A percentile compares a stretch with the other conserved stretches of the same genome.
These are phyloP conservation scores for Tipula confusa DNA, from an alignment of 2,888 invertebrate genomes.

Conservation along the genomic window DNA sequence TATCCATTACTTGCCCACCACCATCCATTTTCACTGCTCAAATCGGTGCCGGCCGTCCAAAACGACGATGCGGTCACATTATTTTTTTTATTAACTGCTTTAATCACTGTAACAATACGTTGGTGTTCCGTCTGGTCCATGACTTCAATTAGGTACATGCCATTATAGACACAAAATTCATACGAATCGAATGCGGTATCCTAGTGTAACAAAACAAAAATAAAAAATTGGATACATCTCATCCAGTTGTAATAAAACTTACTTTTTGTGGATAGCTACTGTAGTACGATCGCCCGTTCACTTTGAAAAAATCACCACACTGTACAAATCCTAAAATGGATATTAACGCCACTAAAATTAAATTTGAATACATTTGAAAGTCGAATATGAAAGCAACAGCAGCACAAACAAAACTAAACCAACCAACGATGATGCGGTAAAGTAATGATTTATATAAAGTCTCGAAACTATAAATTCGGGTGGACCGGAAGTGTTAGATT, in stretches of 20 bases:
- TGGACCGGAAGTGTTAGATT: not conserved
- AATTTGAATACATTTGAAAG: not conserved
- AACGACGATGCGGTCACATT: not conserved
- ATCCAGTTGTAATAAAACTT: too few relatives aligned
- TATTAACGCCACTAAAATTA: not conserved
- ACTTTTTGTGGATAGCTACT: not conserved
- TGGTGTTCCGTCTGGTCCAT: not conserved
- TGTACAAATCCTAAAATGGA: not conserved
- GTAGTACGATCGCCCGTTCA: not conserved
- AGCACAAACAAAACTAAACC: not conserved
- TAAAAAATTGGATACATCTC: too few relatives aligned
- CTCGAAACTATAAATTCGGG: not conserved
- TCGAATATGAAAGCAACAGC: not conserved
- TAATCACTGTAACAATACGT: not conserved
- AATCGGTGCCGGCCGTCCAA: not conserved
- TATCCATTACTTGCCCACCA: not conserved
- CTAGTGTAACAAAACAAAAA: not conserved
- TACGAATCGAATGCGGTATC: not conserved
- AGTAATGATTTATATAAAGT: not conserved
- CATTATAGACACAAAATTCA: not conserved
- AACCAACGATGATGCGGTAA: not conserved
- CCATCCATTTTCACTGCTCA: not conserved
- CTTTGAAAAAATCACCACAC: not conserved
- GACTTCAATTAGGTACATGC: not conserved
- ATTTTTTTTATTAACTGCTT: not conserved